Percentiles rank a stretch among this genome's conserved stretches.
phyloP scores from a whole-genome alignment of 2,888 invertebrate genomes.

The Volucella inflata region DNA sequence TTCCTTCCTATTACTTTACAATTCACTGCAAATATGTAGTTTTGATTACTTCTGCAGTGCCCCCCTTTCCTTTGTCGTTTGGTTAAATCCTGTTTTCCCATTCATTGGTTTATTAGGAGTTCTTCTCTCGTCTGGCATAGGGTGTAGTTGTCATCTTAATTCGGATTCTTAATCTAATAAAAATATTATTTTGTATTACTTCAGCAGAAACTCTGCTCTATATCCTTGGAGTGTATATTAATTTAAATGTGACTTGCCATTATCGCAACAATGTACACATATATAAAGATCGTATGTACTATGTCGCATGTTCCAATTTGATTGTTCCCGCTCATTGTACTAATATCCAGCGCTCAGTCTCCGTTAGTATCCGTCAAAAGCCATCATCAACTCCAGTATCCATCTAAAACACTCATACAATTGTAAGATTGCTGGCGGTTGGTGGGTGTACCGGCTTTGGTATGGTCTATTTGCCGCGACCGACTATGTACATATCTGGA shows the following conservation, averaged over 20 bases:
- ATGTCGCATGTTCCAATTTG: slow-evolving; percentile 61
- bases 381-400: slow-evolving; percentile 59
- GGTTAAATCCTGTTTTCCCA: no score
- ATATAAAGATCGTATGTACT: no score
- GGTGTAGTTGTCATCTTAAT: slow-evolving; percentile 45
- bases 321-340: slow-evolving; percentile 70
- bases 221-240: neutral
- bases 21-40: no score
- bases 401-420: slow-evolving; percentile 42
- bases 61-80: no score
- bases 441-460: neutral
- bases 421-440: slow-evolving; percentile 45
- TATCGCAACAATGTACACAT: no score
- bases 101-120: no score
- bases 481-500: slow-evolving; percentile 30
- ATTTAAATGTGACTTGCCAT: no score
- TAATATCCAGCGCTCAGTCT: slow-evolving; percentile 72
- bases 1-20: no score
- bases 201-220: neutral
- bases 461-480: slow-evolving; percentile 19
- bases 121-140: neutral
- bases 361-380: slow-evolving; percentile 70
- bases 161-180: slow-evolving; percentile 58
- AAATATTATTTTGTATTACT: slow-evolving; percentile 64
- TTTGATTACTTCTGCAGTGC: no score